phyloP scores from a whole-genome alignment of 2,888 invertebrate species.

The Creontiades dilutus region DNA sequence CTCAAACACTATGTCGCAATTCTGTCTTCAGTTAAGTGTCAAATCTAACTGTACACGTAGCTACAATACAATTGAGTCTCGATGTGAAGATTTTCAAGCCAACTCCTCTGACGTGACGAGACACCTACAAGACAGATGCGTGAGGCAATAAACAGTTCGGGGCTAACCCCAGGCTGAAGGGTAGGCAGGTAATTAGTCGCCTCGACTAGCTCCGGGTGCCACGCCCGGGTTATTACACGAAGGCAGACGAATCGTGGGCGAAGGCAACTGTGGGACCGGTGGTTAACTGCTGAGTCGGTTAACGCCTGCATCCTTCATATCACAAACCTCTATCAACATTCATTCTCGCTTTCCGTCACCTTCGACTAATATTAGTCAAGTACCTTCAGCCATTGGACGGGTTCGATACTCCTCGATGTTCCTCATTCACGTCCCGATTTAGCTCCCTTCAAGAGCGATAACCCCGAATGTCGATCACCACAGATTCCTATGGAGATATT shows the following conservation, averaged over 20 bases:
- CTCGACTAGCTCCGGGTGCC: constrained; percentile 18
- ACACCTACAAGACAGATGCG: background rate
- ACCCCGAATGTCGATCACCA: background rate
- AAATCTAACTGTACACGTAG: no score
- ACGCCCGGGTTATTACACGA: constrained; percentile 13
- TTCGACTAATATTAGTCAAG: background rate
- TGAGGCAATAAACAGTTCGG: background rate
- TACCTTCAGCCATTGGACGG: background rate
- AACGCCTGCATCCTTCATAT: background rate
- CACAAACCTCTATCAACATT: background rate
- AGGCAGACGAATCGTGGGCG: background rate
- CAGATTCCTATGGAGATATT: background rate
- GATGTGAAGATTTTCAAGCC: no score
- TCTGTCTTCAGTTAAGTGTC: no score
- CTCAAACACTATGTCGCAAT: no score
- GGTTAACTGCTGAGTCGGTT: background rate
- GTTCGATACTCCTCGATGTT: background rate
- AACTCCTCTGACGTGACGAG: no score
- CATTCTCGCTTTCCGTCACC: background rate
- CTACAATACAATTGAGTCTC: no score
- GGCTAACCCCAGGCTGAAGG: background rate
- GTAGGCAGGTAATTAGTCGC: background rate
- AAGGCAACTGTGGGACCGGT: background rate
- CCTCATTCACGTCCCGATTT: background rate
- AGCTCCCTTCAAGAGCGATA: background rate